A percentile compares a stretch with the other conserved stretches of the same genome.
These are phyloP conservation scores for Leptarthrus brevirostris DNA, from an alignment of 2,888 invertebrate species.

Conservation along the genomic window DNA sequence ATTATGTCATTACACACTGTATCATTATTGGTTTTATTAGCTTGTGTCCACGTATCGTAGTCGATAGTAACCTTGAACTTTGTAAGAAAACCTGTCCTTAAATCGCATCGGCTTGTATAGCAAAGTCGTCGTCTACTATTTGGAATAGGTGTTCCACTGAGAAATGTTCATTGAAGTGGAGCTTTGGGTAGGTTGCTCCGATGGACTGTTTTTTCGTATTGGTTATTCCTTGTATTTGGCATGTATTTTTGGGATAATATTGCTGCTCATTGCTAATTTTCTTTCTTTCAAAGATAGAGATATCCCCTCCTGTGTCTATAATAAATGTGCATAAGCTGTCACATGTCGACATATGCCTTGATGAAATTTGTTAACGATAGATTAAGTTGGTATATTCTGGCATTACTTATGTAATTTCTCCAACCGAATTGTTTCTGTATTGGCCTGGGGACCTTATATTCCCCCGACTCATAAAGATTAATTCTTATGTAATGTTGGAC, in stretches of 20 bases:
- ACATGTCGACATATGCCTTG: not conserved
- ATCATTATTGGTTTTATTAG: not conserved
- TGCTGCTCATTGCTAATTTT: not conserved
- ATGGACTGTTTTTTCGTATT: not conserved
- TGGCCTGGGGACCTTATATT: not conserved
- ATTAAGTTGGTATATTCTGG: not conserved
- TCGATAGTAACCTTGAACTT: not conserved
- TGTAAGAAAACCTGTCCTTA: not conserved
- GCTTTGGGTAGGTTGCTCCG: not conserved
- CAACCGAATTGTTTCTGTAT: not conserved
- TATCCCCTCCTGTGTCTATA: conserved; percentile 2
- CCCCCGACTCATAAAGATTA: not conserved
- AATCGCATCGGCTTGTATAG: not conserved
- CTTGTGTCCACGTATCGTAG: not conserved
- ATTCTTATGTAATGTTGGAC: not conserved
- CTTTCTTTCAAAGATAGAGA: not conserved
- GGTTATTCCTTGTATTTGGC: not conserved
- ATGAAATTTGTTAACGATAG: not conserved
- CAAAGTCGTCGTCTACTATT: not conserved
- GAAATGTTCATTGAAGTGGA: not conserved
- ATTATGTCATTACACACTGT: too few relatives aligned
- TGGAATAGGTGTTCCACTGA: not conserved
- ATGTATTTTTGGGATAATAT: not conserved
- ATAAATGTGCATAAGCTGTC: not conserved
- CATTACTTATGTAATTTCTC: not conserved